Base-by-base conservation (phyloP, 2,888 invertebrate species). In the Drosophila conformis region DNA sequence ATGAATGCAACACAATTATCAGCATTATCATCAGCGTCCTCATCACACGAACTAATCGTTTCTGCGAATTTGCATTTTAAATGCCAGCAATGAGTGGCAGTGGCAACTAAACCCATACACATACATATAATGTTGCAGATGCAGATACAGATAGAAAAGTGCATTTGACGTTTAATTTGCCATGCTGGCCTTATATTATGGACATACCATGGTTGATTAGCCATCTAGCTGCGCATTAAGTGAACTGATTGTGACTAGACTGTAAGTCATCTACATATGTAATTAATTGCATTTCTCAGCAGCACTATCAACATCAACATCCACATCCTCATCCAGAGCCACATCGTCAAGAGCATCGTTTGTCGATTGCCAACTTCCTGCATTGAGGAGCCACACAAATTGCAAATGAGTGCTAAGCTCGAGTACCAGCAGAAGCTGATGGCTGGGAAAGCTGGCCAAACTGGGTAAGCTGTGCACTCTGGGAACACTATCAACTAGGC, bases 291-390 rank as follows among this genome's bases (percentile, higher is more conserved):
- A 74, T 88, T 86, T 76, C 74, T 70, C 79, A 53, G 27, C 46
- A 60, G 56, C 65, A 46, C 38, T 68, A 62, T 59, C 62, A 56
- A 56, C 67, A 83, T 63, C 72, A 63, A 49, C 83, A 75, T 64
- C 78, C 65, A 66, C 70, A 74, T 59, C 78, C 66, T 66, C 58
- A 13, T 54, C 40, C 29, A 36, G 27, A 52, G 46, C 25, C 54
- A 33, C 52, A 67, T 59, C 84, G 62, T 71, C 54, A 71, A 71
- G 64, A 58, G 53, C 78, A 82, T 82, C 82, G 73, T 80, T 85
- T 78, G 86, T 83, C 90, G 83, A 86, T 86, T 88, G 84, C 78
- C 89, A 83, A 80, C 85, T 86, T 90, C 85, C 90, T 85, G 85
- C 73, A 72, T 67, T 62, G 72, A 76, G 65, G 53, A 58, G 68